Evolutionary conservation across 2,113 vertebrate species (phyloP).

Genomic region (Carlito syrichta): DNA sequence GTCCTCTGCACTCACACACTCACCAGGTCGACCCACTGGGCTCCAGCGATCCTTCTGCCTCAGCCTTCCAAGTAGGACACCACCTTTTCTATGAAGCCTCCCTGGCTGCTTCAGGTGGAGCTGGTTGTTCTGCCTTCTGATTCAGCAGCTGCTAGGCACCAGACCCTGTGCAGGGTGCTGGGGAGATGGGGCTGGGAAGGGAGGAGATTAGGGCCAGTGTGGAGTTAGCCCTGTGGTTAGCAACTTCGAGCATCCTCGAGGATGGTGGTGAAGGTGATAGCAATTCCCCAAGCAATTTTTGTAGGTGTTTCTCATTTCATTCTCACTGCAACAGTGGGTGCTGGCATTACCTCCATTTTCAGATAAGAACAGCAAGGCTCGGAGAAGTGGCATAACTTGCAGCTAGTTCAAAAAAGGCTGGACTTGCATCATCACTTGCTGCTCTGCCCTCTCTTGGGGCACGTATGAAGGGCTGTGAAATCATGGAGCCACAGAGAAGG

Average conservation of each 20-base stretch:
- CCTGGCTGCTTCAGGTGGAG: not conserved
- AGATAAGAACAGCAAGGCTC: not conserved
- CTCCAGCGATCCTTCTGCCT: too few species aligned
- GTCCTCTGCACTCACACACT: not conserved
- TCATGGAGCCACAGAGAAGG: not conserved
- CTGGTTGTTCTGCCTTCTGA: not conserved
- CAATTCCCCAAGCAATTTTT: too few species aligned
- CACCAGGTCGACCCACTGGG: not conserved
- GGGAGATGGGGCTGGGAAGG: not conserved
- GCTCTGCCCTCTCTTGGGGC: not conserved
- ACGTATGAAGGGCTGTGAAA: not conserved
- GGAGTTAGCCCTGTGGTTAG: not conserved
- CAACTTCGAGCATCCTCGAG: not conserved
- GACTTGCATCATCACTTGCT: not conserved
- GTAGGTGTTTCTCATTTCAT: not conserved
- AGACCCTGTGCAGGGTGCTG: not conserved
- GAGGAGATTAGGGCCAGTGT: not conserved
- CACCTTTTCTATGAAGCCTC: not conserved
- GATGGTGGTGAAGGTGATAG: not conserved
- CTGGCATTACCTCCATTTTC: not conserved
- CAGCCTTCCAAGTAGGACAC: too few species aligned
- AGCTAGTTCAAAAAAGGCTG: not conserved
- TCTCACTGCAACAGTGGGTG: not conserved
- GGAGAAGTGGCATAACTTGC: not conserved
- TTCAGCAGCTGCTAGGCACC: not conserved